phyloP scores from a whole-genome alignment of 2,888 invertebrate genomes.

The Lathronympha strigana region DNA sequence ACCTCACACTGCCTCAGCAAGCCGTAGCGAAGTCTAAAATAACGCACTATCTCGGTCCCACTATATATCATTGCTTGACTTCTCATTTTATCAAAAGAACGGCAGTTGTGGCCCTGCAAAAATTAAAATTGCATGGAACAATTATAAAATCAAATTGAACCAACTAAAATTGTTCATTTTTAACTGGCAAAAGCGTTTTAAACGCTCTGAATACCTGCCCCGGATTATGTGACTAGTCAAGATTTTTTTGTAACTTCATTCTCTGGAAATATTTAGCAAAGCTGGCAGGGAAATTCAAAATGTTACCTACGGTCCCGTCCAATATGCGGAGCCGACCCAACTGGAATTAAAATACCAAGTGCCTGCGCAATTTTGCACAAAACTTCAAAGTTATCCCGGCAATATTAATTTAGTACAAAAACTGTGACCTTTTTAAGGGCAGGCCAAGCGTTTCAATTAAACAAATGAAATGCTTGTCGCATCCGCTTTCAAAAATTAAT shows the following conservation, averaged over 20 bases:
- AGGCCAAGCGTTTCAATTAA: conserved; percentile 58
- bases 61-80: no score
- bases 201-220: background rate
- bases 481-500: conserved; percentile 49
- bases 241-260: conserved; percentile 20
- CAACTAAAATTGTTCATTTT: no score
- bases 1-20: no score
- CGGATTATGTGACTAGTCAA: background rate
- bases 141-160: no score
- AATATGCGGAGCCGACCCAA: conserved; percentile 21
- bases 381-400: conserved; percentile 44
- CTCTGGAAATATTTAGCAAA: conserved; percentile 31
- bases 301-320: conserved; percentile 23
- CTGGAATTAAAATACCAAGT: conserved; percentile 41
- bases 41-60: no score
- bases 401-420: conserved; percentile 55
- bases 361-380: conserved; percentile 38
- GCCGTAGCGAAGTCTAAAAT: no score
- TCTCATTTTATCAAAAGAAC: no score
- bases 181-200: no score
- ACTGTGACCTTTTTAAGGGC: conserved; percentile 47
- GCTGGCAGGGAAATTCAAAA: conserved; percentile 29
- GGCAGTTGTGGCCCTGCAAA: no score
- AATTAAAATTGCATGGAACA: no score
- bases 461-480: conserved; percentile 59